These are phyloP conservation scores for Nephotettix cincticeps DNA, from an alignment of 1,140 invertebrate species.

Conservation along the genomic window DNA sequence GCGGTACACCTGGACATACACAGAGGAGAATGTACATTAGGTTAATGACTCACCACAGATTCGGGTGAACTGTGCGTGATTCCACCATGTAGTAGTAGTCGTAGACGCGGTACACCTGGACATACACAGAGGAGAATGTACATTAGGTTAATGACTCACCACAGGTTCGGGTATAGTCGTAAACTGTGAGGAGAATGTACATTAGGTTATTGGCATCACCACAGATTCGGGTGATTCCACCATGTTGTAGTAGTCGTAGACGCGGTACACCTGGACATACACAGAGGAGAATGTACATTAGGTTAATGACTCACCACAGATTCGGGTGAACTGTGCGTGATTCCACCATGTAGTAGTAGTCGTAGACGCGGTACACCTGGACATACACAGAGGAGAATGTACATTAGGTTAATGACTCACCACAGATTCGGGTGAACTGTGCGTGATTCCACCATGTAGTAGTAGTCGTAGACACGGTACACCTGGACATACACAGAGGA, in stretches of 20 bases:
- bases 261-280: conserved; percentile 66
- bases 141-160: no score
- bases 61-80: no score
- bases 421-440: conserved; percentile 95
- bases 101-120: no score
- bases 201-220: no score
- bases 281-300: conserved; percentile 49
- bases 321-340: conserved; percentile 70
- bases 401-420: conserved; percentile 92
- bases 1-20: conserved; percentile 83
- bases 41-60: no score
- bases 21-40: no score
- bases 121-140: no score
- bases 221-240: no score
- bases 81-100: no score
- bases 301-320: conserved; percentile 74
- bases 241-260: conserved; percentile 62
- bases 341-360: conserved; percentile 95
- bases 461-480: conserved; percentile 88
- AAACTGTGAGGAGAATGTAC: conserved; percentile 44
- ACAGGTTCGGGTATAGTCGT: no score
- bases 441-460: conserved; percentile 93
- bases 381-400: conserved; percentile 70
- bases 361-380: conserved; percentile 80
- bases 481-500: conserved; percentile 70